Evolutionary conservation across 35 echinoderm and acorn worm species (phyloP), one percentile per base, ranked within the genome.

Genomic region (Stichopus chloronotus): DNA sequence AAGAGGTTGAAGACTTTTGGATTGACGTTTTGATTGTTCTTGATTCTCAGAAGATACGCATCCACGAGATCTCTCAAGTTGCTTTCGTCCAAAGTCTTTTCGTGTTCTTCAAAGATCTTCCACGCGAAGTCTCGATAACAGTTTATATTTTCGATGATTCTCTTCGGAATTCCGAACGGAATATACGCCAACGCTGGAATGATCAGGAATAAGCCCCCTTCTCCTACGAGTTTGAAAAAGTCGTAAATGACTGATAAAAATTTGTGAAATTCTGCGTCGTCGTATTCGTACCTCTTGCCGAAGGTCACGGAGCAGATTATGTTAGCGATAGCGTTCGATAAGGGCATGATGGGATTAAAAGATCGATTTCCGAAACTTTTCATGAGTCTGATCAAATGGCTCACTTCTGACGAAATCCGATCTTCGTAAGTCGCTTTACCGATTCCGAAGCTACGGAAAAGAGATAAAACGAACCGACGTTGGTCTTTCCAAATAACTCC

Each of bases 381-480:
- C 12, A 98, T 68, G 21, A 86, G 78, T 19, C 57, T 58, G 5
- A 65, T 60, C 7, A 97, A 74, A 19, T 90, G 76, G 21, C 11
- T 17, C 9, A 87, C 93, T 87, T 98, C 96, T 2, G 52, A 61
- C 56, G 84, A 83, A 16, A 98, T 95, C 22, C 82, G 90, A 25
- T 98, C 90, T 52, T 98, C 95, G 23, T 93, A 96, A 21, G 54
- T 92, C 16, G 78, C 90, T 84, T 96, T 98, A 4, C 97, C 97
- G 20, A 98, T 96, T 19, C 97, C 97, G 72, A 98, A 88, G 55
- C 92, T 95, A 4, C 95, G 91, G 53, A 98, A 94, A 5, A 94
- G 86, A 6, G 93, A 94, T 53, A 94, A 69, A 25, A 78, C 72
- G 25, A 98, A 98, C 7, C 88, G 90, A 3, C 97, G 95, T n/a